Base-by-base conservation (phyloP, 2,113 vertebrate genomes). In the Microcebus jonahi region DNA sequence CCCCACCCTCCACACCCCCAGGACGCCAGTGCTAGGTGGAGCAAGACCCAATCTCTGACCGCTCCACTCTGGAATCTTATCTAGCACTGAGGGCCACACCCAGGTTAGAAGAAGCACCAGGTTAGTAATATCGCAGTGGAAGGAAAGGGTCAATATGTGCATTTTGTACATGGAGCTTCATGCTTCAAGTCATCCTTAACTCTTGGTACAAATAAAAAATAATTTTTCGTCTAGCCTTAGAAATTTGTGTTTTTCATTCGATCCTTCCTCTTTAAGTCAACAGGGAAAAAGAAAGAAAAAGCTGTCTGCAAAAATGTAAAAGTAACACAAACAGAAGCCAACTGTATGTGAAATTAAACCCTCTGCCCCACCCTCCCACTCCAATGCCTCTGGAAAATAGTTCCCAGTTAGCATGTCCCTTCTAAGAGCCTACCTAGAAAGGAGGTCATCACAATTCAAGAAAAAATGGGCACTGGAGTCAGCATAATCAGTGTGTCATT, bases 61-160 rank as follows among this genome's bases (percentile, higher is more conserved):
- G 91, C 83, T 82, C 25, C 10, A 2, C 50, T 83, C 75, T 0
- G 53, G 86, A 94, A 96, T 97, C 75, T 73, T 77, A 91, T 57
- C 77, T 73, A 15, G 48, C 42, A 53, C 65, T 5, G 36, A 45
- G 23, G 93, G 81, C 97, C 98, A 95, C 97, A 96, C 98, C 97
- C 96, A 95, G 88, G 50, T 65, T 70, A 50, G 42, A 90, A 88
- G 89, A 95, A 93, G 50, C 36, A 36, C 65, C 86, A 21, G n/a
- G n/a, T n/a, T n/a, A n/a, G 42, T 3, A 39, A 77, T 21, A 59
- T 10, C 25, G 27, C 93, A 70, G 79, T 81, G 95, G 82, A 92
- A 96, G 95, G 87, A 92, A 91, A 67, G 1, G 61, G 23, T 79
- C 73, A 53, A 13, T 86, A 13, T 36, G 77, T 81, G 61, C 61